Percentiles rank a stretch among this genome's conserved stretches.
Conservation (phyloP, 2,113 vertebrate genomes). For the Sus scrofa region DNA sequence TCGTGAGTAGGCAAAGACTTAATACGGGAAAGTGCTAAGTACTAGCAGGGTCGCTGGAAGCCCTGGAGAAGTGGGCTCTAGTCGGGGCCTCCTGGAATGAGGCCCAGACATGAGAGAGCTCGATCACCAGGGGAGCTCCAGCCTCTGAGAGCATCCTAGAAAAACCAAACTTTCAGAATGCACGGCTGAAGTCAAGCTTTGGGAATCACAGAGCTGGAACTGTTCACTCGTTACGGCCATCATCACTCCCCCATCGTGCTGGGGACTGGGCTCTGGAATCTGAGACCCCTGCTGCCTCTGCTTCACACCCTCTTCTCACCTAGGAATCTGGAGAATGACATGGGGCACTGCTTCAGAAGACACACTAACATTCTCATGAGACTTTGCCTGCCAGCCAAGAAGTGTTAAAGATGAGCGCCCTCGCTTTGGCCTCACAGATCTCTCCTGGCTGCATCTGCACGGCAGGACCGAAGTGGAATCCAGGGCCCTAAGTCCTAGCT, state of each 20-base stretch:
- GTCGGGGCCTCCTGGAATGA: not conserved
- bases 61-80: not conserved
- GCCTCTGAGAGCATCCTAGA: not conserved
- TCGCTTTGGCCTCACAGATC: not conserved
- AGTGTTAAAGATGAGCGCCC: not conserved
- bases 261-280: fast-evolving
- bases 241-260: fast-evolving
- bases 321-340: not conserved
- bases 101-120: not conserved
- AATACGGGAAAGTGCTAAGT: not conserved
- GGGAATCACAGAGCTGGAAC: not conserved
- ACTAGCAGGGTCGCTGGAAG: not conserved
- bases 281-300: too few relatives aligned
- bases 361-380: not conserved
- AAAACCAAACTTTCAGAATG: not conserved
- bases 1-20: constrained; percentile 16
- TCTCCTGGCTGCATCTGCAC: not conserved
- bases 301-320: not conserved
- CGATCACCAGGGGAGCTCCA: not conserved
- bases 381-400: not conserved
- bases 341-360: not conserved
- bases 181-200: not conserved
- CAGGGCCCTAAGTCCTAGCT: not conserved
- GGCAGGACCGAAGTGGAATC: not conserved
- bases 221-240: not conserved